These are phyloP conservation scores for Lophochroa leadbeateri DNA, from an alignment of 2,113 vertebrate species.

Conservation along the genomic window DNA sequence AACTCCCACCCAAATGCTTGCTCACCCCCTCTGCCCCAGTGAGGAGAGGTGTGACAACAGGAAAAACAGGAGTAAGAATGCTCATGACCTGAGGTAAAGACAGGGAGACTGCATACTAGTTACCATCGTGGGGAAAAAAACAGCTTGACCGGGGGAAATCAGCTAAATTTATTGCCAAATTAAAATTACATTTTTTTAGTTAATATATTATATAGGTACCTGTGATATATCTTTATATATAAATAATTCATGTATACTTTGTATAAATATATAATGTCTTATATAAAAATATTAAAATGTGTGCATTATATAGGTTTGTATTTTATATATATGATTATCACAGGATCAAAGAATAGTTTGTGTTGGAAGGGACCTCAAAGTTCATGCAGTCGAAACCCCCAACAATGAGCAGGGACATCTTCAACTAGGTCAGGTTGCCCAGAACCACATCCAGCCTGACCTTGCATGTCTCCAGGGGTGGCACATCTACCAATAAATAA, in stretches of 20 bases:
- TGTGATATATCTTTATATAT: neutral
- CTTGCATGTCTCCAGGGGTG: too few species aligned
- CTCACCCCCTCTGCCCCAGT: too few species aligned
- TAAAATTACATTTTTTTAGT: neutral
- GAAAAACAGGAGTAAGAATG: neutral
- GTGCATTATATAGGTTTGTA: neutral
- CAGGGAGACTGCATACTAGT: neutral
- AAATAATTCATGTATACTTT: neutral
- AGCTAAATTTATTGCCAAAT: neutral
- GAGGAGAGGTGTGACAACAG: neutral
- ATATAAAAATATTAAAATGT: neutral
- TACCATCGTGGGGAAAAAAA: neutral
- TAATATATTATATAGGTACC: neutral
- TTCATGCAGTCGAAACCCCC: too few species aligned
- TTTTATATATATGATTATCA: neutral
- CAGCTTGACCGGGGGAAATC: fast-evolving
- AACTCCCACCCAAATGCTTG: too few species aligned
- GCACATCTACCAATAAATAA: neutral
- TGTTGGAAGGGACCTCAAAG: neutral
- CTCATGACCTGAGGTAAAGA: neutral
- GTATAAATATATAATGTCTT: neutral
- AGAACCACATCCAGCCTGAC: too few species aligned
- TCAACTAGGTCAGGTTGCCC: too few species aligned
- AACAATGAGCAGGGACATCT: too few species aligned
- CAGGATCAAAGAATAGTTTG: too few species aligned